Percentiles rank a stretch among this genome's conserved stretches.
These are phyloP conservation scores for Silurus meridionalis DNA, from an alignment of 2,113 vertebrate genomes.

Conservation along the genomic window DNA sequence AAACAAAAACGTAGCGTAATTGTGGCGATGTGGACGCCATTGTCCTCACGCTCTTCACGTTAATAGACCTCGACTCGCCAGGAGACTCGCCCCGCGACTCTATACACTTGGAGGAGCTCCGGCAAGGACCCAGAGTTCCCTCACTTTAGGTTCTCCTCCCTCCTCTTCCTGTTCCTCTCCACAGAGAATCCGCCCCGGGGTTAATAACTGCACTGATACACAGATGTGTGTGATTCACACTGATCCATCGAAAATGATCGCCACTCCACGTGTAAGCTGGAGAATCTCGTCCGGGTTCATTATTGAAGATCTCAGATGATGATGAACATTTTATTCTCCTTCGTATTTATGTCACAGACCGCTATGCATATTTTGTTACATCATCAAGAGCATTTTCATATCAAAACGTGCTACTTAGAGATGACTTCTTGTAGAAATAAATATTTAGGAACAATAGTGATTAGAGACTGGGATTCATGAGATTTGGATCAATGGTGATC, in stretches of 20 bases:
- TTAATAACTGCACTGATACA: conserved; percentile 22
- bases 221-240: background rate
- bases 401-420: background rate
- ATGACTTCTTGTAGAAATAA: background rate
- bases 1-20: conserved; percentile 4
- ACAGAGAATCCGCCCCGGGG: conserved; percentile 3
- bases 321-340: background rate
- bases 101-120: conserved; percentile 3
- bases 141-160: background rate
- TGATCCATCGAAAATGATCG: background rate
- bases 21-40: background rate
- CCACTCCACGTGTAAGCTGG: background rate
- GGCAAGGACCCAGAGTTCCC: background rate
- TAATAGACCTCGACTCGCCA: background rate
- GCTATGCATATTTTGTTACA: background rate
- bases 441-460: too few relatives aligned
- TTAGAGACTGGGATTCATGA: too few relatives aligned
- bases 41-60: background rate
- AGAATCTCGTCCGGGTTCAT: background rate
- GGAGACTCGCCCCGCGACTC: conserved; percentile 7
- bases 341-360: background rate
- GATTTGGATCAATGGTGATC: too few relatives aligned
- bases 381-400: background rate
- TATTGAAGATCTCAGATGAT: background rate
- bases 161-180: background rate